phyloP scores from a whole-genome alignment of 2,797 vertebrate genomes.

The Danio aesculapii region DNA sequence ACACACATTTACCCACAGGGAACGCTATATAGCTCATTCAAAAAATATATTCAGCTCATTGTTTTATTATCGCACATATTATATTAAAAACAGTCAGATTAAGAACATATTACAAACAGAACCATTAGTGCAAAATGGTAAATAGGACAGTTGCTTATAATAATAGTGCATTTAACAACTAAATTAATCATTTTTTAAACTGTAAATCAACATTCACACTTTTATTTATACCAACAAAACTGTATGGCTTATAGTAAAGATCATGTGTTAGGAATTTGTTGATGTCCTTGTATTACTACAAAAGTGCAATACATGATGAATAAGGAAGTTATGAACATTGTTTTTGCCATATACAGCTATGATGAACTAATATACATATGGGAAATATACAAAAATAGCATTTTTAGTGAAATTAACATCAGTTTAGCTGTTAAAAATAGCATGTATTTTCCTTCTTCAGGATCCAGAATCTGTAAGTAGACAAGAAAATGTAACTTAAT shows the following conservation, averaged over 20 bases:
- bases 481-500: constrained; percentile 19
- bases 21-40: constrained; percentile 32
- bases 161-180: constrained; percentile 40
- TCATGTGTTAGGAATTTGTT: background rate
- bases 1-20: constrained; percentile 6
- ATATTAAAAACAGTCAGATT: constrained; percentile 5
- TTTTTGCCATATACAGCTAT: background rate
- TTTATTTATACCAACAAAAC: too few relatives aligned
- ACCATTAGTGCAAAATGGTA: constrained; percentile 55
- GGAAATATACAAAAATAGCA: constrained; percentile 48
- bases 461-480: constrained; percentile 58
- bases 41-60: constrained; percentile 7
- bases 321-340: background rate
- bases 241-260: background rate
- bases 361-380: constrained; percentile 22
- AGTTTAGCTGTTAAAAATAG: background rate
- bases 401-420: constrained; percentile 11
- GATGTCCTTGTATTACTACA: background rate
- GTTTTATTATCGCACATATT: constrained; percentile 38
- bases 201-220: background rate
- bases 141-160: background rate
- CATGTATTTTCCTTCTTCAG: constrained; percentile 26
- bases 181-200: background rate
- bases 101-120: constrained; percentile 18
- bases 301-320: constrained; percentile 36